Base-by-base conservation (phyloP, 2,888 invertebrate genomes). In the Metalampra italica region DNA sequence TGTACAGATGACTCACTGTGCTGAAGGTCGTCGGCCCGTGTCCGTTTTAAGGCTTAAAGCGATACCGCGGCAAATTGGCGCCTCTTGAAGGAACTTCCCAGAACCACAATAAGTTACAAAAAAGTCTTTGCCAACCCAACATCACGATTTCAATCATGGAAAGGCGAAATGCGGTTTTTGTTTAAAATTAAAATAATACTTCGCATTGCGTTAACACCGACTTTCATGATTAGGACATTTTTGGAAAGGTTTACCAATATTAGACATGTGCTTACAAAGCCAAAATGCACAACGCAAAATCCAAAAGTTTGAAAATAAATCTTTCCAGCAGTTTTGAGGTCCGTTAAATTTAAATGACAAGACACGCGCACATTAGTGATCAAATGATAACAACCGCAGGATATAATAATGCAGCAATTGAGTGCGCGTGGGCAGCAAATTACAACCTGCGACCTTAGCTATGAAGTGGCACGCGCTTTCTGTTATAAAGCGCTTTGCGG, bases 1-100 rank as follows among this genome's bases (percentile, higher is more conserved):
- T 52, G 55, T 52, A 54, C 57, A 62, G 63, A 66, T 71, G 73
- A 71, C 54, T 71, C 71, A 73, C 53, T 42, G 46, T 48, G 46
- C 46, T 52, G 62, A 71, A 71, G 72, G 72, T 71, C 68, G 62
- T 60, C 65, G 68, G 64, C 71, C 68, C 47, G 57, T n/a, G 36
- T 57, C 55, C 57, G 59, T 55, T 62, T 45, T 29, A 49, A 40
- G 39, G 32, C 49, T 51, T 44, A 47, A 56, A 59, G 56, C 59
- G 63, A 64, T 61, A 62, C 61, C 61, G 62, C 52, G 52, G 57
- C 62, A 64, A 68, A 65, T 65, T 63, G 62, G 57, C 55, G 60
- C 60, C 60, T 58, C 55, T 59, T 55, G 61, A 58, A 68, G 65
- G 64, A 68, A 68, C 58, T 57, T 53, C 56, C 56, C 50, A 58